Conservation (phyloP, 2,797 vertebrate species). For the Peromyscus aztecus region DNA sequence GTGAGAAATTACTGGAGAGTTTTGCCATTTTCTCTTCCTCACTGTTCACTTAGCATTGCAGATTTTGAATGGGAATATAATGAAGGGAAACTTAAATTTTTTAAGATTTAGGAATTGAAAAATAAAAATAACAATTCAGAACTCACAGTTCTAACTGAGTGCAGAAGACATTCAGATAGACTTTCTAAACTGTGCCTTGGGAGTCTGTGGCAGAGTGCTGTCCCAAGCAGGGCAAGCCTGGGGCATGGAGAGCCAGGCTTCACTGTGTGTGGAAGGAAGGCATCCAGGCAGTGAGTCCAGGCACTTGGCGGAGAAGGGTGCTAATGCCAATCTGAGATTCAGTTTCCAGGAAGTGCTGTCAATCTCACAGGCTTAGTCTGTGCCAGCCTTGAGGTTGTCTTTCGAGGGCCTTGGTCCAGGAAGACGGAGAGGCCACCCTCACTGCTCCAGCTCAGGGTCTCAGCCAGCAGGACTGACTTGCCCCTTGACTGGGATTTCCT, state of each 20-base stretch:
- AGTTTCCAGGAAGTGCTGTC: conserved; percentile 29
- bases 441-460: neutral
- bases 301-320: conserved; percentile 39
- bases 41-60: neutral
- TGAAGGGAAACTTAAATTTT: neutral
- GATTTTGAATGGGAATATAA: neutral
- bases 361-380: neutral
- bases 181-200: neutral
- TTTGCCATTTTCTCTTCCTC: neutral
- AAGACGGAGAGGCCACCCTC: neutral
- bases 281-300: neutral
- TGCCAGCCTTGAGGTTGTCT: conserved; percentile 38
- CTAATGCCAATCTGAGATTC: conserved; percentile 59
- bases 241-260: conserved; percentile 78
- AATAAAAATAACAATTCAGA: neutral
- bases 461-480: neutral
- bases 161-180: neutral
- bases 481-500: neutral
- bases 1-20: neutral
- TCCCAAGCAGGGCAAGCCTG: conserved; percentile 42
- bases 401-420: conserved; percentile 37
- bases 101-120: neutral
- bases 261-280: conserved; percentile 75
- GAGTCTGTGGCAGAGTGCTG: neutral
- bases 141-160: neutral